These are phyloP conservation scores for Drosophila truncata DNA, from an alignment of 1,140 invertebrate species.

Conservation along the genomic window DNA sequence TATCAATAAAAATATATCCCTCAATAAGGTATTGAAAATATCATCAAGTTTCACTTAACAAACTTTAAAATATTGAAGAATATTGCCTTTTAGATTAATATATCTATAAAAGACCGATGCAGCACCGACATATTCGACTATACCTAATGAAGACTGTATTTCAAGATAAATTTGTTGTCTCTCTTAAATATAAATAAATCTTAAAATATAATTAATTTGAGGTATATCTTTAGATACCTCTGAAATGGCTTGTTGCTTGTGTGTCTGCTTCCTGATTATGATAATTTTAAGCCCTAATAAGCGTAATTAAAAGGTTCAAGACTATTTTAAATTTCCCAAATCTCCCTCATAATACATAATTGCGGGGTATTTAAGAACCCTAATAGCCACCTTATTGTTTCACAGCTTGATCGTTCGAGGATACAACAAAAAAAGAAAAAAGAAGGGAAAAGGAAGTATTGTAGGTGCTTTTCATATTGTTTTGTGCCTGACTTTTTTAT, in stretches of 20 bases:
- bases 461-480: constrained; percentile 54
- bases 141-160: background rate
- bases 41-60: no score
- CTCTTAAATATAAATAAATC: no score
- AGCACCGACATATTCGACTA: background rate
- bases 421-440: background rate
- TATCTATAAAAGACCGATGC: background rate
- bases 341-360: background rate
- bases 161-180: background rate
- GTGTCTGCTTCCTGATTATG: background rate
- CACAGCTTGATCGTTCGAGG: constrained; percentile 30
- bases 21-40: no score
- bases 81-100: no score
- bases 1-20: no score
- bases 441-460: constrained; percentile 1
- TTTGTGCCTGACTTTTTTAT: constrained; percentile 70
- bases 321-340: background rate
- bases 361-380: background rate
- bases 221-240: no score
- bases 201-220: background rate
- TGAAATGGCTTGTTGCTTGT: no score
- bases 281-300: background rate
- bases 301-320: background rate
- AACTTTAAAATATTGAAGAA: no score
- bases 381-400: background rate